These are phyloP conservation scores for Myxocyprinus asiaticus DNA, from an alignment of 2,113 vertebrate species.

Conservation along the genomic window DNA sequence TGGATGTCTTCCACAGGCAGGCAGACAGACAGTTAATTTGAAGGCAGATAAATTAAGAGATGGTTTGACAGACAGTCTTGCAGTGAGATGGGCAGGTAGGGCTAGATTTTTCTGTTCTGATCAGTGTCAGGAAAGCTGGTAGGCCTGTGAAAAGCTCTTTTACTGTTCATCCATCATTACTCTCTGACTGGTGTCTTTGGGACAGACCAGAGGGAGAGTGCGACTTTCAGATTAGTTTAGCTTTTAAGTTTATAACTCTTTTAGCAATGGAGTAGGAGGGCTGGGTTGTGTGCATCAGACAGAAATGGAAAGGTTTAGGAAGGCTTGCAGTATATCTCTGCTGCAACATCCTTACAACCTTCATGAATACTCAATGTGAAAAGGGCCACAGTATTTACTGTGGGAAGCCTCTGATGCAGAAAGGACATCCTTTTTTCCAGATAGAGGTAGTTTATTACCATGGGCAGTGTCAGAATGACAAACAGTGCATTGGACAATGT, in stretches of 20 bases:
- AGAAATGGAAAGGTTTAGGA: too few relatives aligned
- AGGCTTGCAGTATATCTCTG: neutral
- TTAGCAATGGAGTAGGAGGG: too few relatives aligned
- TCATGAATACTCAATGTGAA: neutral
- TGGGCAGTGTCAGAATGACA: too few relatives aligned
- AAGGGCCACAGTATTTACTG: neutral
- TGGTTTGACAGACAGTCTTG: slow-evolving; percentile 2
- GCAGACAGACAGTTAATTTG: slow-evolving; percentile 11
- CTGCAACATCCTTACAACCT: neutral
- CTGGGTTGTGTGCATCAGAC: too few relatives aligned
- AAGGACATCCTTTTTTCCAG: too few relatives aligned
- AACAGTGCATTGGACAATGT: too few relatives aligned
- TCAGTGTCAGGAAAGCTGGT: slow-evolving; percentile 56
- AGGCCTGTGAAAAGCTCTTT: slow-evolving; percentile 57
- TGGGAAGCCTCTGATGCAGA: neutral
- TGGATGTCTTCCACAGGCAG: neutral
- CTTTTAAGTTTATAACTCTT: neutral
- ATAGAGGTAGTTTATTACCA: too few relatives aligned
- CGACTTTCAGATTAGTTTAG: slow-evolving; percentile 22
- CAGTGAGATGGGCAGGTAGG: neutral
- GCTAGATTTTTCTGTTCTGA: slow-evolving; percentile 55
- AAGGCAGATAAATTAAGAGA: slow-evolving; percentile 12
- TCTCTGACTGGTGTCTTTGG: slow-evolving; percentile 42
- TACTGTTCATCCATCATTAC: slow-evolving; percentile 64
- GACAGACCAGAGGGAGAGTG: slow-evolving; percentile 19